phyloP scores from a whole-genome alignment of 1,140 invertebrate species.

The Pogonus chalceus region DNA sequence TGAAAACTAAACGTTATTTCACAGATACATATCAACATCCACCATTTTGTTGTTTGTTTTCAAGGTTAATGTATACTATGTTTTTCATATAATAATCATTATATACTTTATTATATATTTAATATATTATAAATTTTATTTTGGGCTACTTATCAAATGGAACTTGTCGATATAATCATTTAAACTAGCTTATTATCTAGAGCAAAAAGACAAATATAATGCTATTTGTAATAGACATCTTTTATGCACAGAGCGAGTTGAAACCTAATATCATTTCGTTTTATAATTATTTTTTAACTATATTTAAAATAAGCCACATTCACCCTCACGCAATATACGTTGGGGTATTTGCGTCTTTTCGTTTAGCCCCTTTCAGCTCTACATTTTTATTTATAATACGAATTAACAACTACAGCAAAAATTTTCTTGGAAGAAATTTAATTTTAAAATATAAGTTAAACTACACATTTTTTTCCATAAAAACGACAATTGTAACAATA shows the following conservation, averaged over 20 bases:
- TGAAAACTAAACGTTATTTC: not conserved
- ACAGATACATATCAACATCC: not conserved
- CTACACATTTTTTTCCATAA: too few species aligned
- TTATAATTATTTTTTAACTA: not conserved
- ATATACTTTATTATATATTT: not conserved
- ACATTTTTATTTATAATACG: not conserved
- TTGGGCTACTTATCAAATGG: constrained; percentile 7
- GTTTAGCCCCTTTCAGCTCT: not conserved
- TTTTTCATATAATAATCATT: too few species aligned
- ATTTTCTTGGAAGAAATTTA: not conserved
- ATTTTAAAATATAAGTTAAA: too few species aligned
- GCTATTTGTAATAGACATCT: constrained; percentile 1
- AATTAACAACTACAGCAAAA: not conserved
- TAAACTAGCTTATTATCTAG: constrained; percentile 4
- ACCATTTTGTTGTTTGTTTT: too few species aligned
- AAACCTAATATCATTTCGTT: not conserved
- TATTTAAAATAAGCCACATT: constrained; percentile 3
- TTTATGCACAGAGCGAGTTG: not conserved
- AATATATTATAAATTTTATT: not conserved
- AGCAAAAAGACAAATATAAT: constrained; percentile 1
- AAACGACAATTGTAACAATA: too few species aligned
- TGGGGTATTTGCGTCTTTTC: not conserved
- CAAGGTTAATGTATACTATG: too few species aligned
- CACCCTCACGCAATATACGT: not conserved
- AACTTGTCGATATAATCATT: constrained; percentile 1